Base-by-base conservation (phyloP, 2,113 vertebrate genomes). In the Elgaria multicarinata region DNA sequence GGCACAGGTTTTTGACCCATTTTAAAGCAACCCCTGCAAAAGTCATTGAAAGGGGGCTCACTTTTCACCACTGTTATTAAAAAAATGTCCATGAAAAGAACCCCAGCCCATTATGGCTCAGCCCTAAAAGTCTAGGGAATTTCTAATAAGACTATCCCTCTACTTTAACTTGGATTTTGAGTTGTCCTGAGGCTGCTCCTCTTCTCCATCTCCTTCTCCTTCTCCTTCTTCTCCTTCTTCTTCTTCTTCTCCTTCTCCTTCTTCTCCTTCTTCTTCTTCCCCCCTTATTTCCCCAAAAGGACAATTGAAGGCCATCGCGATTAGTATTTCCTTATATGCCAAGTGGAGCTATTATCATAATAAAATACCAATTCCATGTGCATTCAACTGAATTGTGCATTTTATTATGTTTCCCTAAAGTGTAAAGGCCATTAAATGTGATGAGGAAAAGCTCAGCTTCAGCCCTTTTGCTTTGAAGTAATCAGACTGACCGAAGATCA, bases 251-350 rank as follows among this genome's bases (percentile, higher is more conserved):
- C n/a, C n/a, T n/a, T n/a, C n/a, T n/a, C n/a, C n/a, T n/a, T n/a
- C n/a, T n/a, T n/a, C n/a, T n/a, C n/a, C n/a, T n/a, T n/a, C n/a
- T n/a, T n/a, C n/a, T n/a, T n/a, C n/a, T n/a, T n/a, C n/a, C n/a
- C n/a, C n/a, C n/a, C n/a, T n/a, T n/a, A n/a, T 6, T 77, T 28
- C 88, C 93, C 69, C 18, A 91, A 89, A 96, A 91, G 77, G 50
- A 78, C 3, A 82, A 31, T 39, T 88, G 14, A 82, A 46, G 13
- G n/a, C 72, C 62, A 0, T 1, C 28, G 36, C 78, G 22, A 87
- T 91, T 93, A 87, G 90, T 74, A 26, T 44, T 39, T 55, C 85
- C 2, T 53, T 89, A 77, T 90, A 66, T 88, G 94, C 67, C 31
- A 90, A 24, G 36, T 8, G 87, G 80, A 64, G 31, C 46, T 67